These are phyloP conservation scores for Dryococelus australis DNA, from an alignment of 2,888 invertebrate species.

Conservation along the genomic window DNA sequence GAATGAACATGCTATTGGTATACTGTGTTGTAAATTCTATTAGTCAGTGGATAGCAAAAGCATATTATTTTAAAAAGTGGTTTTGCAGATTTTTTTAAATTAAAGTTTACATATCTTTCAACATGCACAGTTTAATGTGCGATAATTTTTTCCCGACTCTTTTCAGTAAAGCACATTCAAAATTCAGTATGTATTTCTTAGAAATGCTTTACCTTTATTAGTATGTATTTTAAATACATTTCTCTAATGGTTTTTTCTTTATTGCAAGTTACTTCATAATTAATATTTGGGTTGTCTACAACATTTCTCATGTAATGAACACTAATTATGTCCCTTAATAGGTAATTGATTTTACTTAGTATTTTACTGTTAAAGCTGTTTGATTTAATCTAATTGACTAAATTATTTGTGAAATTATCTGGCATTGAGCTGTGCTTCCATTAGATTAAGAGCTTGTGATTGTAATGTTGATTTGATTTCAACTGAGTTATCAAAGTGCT, in stretches of 20 bases:
- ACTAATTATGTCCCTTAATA: background rate
- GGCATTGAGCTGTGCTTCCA: conserved; percentile 44
- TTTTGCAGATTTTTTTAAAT: background rate
- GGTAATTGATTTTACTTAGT: background rate
- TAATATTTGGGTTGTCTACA: background rate
- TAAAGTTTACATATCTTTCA: conserved; percentile 34
- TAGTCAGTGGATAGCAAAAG: no score
- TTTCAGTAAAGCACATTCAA: background rate
- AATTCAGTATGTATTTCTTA: background rate
- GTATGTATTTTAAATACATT: background rate
- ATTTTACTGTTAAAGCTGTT: background rate
- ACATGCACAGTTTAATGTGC: conserved; percentile 43
- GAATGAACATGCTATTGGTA: background rate
- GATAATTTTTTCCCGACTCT: conserved; percentile 34
- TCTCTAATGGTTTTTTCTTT: background rate
- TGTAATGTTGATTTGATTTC: conserved; percentile 20
- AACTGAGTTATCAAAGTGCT: background rate
- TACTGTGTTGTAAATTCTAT: no score
- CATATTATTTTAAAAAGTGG: no score
- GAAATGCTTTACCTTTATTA: background rate
- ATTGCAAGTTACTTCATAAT: background rate
- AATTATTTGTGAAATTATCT: conserved; percentile 12
- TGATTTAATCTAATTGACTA: background rate
- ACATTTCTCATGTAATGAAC: background rate
- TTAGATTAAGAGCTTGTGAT: conserved; percentile 42